Base-by-base conservation (phyloP, 2,797 vertebrate species). In the Mus caroli region DNA sequence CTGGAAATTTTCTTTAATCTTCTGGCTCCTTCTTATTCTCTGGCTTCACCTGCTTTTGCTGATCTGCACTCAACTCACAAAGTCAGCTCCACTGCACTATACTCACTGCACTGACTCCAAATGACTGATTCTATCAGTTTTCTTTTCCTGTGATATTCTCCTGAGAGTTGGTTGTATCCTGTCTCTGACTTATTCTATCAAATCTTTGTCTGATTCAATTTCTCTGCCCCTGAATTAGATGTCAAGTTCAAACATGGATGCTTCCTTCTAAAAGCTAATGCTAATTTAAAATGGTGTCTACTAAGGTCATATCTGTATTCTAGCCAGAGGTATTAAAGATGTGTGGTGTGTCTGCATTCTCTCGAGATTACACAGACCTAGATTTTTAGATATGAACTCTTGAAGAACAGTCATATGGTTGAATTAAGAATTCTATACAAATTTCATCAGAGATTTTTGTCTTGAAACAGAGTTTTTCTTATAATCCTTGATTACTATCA, bases 401-500 rank as follows among this genome's bases (percentile, higher is more conserved):
- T 71, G 7, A 8, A 37, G 3, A 10, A 20, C 3, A n/a, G 3
- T 9, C 34, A 71, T 71, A 71, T 71, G 20, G n/a, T 71, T 37
- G 8, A n/a, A 37, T 71, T 20, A 37, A 37, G 20, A 37, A 20
- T 37, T 0, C 19, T 37, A 71, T 10, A 37, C 8, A 37, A 37
- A 3, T 87, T 90, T 92, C 28, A 83, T 87, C 17, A 78, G 19
- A 92, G 0, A 64, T 54, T 83, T 83, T 94, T 77, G 43, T 91
- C 67, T 88, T 69, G 26, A 76, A 46, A 86, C 4, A 31, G 12
- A 26, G 19, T 60, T 62, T 93, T 77, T 67, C 26, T 83, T 46
- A 78, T 4, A 34, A 92, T 37, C n/a, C 7, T 85, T 34, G 4
- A 40, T 90, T 95, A 37, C 7, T 12, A 54, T 20, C n/a, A 78